Percentiles rank a stretch among this genome's conserved stretches.
These are phyloP conservation scores for Cotesia vestalis DNA, from an alignment of 1,140 invertebrate species.

Conservation along the genomic window DNA sequence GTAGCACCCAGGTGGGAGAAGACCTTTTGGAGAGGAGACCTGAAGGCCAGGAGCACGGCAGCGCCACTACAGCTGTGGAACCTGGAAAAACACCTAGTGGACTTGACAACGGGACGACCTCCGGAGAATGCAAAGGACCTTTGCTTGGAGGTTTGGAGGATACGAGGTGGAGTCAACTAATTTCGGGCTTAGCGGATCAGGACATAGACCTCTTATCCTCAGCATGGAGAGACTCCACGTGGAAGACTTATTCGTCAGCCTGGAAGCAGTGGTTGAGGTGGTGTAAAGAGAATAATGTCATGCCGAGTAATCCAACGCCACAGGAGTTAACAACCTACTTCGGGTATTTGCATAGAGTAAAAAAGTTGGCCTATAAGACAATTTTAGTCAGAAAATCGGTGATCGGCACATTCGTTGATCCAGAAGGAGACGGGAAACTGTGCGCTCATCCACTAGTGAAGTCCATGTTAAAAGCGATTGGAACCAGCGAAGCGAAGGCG, in stretches of 20 bases:
- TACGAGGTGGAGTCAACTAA: conserved; percentile 38
- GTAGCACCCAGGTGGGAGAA: conserved; percentile 51
- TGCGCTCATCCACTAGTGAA: conserved; percentile 22
- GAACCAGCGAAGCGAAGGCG: neutral
- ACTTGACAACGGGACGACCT: conserved; percentile 30
- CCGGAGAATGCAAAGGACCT: conserved; percentile 16
- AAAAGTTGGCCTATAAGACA: conserved; percentile 28
- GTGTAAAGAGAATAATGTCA: neutral
- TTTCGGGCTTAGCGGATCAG: conserved; percentile 19
- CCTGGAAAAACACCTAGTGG: conserved; percentile 30
- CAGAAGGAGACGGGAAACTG: neutral
- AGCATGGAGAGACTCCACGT: conserved; percentile 23
- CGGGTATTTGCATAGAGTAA: conserved; percentile 12
- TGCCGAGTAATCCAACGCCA: neutral
- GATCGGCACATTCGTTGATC: no score
- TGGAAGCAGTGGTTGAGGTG: conserved; percentile 34
- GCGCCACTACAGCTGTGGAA: conserved; percentile 6
- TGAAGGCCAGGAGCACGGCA: conserved; percentile 32
- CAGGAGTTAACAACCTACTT: conserved; percentile 6
- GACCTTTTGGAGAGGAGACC: conserved; percentile 53
- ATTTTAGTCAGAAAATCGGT: conserved; percentile 18
- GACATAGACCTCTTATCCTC: conserved; percentile 10
- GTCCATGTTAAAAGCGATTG: conserved; percentile 24
- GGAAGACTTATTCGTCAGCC: conserved; percentile 27
- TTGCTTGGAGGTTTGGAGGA: conserved; percentile 9